Percentiles rank a stretch among this genome's conserved stretches.
Conservation (phyloP, 30 jellyfish, hydroid and myxozoan species). For the Clytia hemisphaerica region DNA sequence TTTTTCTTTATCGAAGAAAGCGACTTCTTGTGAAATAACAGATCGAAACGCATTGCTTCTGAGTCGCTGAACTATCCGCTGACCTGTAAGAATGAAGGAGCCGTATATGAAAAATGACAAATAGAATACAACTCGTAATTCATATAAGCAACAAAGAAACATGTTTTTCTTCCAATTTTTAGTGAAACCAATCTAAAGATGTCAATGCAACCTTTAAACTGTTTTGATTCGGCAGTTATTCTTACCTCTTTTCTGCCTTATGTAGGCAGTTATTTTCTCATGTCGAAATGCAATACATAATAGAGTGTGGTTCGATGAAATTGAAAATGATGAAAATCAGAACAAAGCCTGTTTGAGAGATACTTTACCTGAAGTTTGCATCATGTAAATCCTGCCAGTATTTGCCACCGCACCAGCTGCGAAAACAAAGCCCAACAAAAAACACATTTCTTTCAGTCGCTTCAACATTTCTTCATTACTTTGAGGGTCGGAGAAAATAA, state of each 20-base stretch:
- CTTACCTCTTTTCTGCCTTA: background rate
- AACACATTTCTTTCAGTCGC: constrained; percentile 51
- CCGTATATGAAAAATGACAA: background rate
- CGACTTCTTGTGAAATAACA: constrained; percentile 80
- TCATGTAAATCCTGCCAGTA: constrained; percentile 78
- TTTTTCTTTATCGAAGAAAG: constrained; percentile 86
- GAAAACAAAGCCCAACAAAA: constrained; percentile 58
- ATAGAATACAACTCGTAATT: background rate
- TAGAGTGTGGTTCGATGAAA: background rate
- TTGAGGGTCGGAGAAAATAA: constrained; percentile 60
- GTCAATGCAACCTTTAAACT: background rate
- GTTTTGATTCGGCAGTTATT: background rate
- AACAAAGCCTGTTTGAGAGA: background rate
- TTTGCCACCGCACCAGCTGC: constrained; percentile 89
- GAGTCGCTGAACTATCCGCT: constrained; percentile 70
- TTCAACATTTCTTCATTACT: constrained; percentile 65
- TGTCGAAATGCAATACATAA: no score
- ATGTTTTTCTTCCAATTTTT: no score
- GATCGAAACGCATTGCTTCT: constrained; percentile 67
- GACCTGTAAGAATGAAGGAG: constrained; percentile 48
- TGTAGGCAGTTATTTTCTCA: no score
- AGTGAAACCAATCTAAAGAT: no score
- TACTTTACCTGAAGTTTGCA: constrained; percentile 74
- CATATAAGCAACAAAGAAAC: no score
- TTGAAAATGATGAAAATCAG: background rate